phyloP scores from a whole-genome alignment of 2,888 invertebrate genomes.

The Ditula angustiorana region DNA sequence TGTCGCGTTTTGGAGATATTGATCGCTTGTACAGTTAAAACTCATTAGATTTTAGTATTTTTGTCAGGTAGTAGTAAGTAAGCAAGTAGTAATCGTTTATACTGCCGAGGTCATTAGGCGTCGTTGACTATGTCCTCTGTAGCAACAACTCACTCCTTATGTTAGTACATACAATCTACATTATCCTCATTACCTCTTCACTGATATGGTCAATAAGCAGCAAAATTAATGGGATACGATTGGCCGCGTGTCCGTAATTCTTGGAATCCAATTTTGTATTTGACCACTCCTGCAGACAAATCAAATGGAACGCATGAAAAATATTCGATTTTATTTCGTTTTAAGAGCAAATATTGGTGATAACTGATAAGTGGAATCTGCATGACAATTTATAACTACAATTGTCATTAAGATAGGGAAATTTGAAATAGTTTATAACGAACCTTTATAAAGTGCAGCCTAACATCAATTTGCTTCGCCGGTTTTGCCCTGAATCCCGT shows the following conservation, averaged over 20 bases:
- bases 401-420: too few relatives aligned
- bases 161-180: neutral
- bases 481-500: neutral
- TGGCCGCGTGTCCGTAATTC: conserved; percentile 69
- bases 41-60: conserved; percentile 1
- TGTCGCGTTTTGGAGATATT: conserved; percentile 5
- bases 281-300: conserved; percentile 71
- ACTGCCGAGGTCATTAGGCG: neutral
- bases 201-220: conserved; percentile 31
- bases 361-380: too few relatives aligned
- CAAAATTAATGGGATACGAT: conserved; percentile 66
- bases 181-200: conserved; percentile 9
- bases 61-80: neutral
- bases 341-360: neutral
- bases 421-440: too few relatives aligned
- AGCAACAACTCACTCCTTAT: neutral
- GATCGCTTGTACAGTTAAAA: neutral
- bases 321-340: conserved; percentile 7
- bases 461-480: too few relatives aligned
- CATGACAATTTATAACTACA: too few relatives aligned
- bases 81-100: too few relatives aligned
- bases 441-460: too few relatives aligned
- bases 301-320: conserved; percentile 52
- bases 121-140: conserved; percentile 5
- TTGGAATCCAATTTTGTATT: conserved; percentile 76